Evolutionary conservation across 2,888 invertebrate species (phyloP), one percentile per base, ranked within the genome.

Genomic region (Meta bourneti): DNA sequence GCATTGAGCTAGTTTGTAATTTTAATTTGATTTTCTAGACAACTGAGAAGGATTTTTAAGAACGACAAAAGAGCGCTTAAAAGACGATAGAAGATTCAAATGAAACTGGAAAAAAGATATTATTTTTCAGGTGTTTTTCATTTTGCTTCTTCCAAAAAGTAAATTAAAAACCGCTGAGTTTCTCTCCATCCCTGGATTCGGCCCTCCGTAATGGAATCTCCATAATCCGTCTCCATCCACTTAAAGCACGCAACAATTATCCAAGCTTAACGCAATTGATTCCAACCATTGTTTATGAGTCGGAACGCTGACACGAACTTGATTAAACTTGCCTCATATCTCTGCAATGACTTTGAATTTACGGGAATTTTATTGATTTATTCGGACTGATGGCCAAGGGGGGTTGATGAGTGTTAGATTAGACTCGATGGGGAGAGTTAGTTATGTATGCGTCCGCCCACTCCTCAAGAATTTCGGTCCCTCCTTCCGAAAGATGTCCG

Each of bases 291-390:
- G 51, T 87, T 87, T 87, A 87, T 80, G 87, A n/a, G 70, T 13
- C 8, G 19, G 16, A 54, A 54, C 48, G 19, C 80, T 80, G 81
- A n/a, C 77, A 54, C 51, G 61, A 34, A 8, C 87, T 85, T 88
- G 74, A 88, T 81, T 88, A 81, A 88, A 51, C 7, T 20, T 74
- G 9, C 19, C 61, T 49, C 72, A 13, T 7, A 11, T 34, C 34
- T 52, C 51, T 5, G 16, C n/a, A 49, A 70, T 49, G 9, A 13
- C 52, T 48, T 48, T 72, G 54, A 80, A 72, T 80, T 87, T 87
- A 87, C 13, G 79, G 54, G 70, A 87, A 72, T 87, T 87, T 87
- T 87, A 87, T 87, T 87, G 87, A 87, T 87, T 87, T 80, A 87
- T 72, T 80, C n/a, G 87, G 20, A n/a, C 51, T 34, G 61, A n/a